These are phyloP conservation scores for Agriopis leucophaearia DNA, from an alignment of 2,888 invertebrate genomes.

Conservation along the genomic window DNA sequence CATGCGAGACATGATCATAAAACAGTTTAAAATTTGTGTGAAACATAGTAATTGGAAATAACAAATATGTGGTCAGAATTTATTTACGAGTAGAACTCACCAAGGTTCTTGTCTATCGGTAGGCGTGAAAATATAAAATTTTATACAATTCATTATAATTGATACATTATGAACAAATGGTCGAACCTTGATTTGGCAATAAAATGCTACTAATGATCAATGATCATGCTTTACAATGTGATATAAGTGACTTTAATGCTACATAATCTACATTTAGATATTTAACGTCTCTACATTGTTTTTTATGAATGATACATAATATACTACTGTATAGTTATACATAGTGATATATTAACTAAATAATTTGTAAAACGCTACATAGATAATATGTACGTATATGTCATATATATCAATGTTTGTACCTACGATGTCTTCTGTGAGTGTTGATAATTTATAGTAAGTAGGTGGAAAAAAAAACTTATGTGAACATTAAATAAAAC, in stretches of 20 bases:
- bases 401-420: too few species aligned
- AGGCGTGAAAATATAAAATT: slow-evolving; percentile 73
- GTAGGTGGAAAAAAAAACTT: too few species aligned
- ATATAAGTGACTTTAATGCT: too few species aligned
- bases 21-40: not conserved
- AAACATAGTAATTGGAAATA: not conserved
- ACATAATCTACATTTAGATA: not conserved
- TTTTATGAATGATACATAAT: not conserved
- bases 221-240: slow-evolving; percentile 21
- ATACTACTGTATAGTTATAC: not conserved
- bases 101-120: slow-evolving; percentile 82
- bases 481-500: too few species aligned
- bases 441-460: too few species aligned
- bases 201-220: slow-evolving; percentile 8
- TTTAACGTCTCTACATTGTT: slow-evolving; percentile 2
- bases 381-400: too few species aligned
- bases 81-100: slow-evolving; percentile 69
- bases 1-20: slow-evolving; percentile 1
- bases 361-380: too few species aligned
- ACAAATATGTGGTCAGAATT: slow-evolving; percentile 4
- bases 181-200: slow-evolving; percentile 1
- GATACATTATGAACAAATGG: not conserved
- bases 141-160: slow-evolving; percentile 4
- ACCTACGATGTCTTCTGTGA: too few species aligned
- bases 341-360: too few species aligned